A percentile compares a stretch with the other conserved stretches of the same genome.
Evolutionary conservation across 2,113 vertebrate species (phyloP).

Genomic region (Forbesichthys papilliferus): DNA sequence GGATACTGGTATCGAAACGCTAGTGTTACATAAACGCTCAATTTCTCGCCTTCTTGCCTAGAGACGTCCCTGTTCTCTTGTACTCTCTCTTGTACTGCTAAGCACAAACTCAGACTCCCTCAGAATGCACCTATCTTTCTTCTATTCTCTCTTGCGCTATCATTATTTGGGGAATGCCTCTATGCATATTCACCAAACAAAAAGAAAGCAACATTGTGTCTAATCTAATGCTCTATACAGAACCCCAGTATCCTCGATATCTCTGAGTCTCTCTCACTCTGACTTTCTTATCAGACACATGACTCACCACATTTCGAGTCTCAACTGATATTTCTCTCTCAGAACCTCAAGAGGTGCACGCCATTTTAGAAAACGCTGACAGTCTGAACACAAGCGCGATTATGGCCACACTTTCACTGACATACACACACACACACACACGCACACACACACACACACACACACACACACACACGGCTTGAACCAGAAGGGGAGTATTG

Average conservation of each 20-base stretch:
- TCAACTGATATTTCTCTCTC: constrained; percentile 43
- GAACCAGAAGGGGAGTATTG: constrained; percentile 29
- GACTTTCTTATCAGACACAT: constrained; percentile 52
- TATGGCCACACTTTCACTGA: constrained; percentile 21
- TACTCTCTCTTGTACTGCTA: no score
- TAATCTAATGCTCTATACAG: no score
- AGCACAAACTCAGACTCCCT: no score
- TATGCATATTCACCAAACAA: background rate
- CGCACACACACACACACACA: constrained; percentile 22
- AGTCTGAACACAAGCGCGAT: constrained; percentile 27
- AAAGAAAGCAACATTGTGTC: no score
- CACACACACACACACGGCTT: constrained; percentile 15
- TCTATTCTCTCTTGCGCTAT: background rate
- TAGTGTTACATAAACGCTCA: constrained; percentile 23
- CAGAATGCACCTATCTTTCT: background rate
- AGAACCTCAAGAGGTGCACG: constrained; percentile 43
- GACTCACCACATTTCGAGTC: constrained; percentile 63
- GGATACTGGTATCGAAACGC: constrained; percentile 44
- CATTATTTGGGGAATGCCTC: background rate
- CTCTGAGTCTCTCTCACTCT: constrained; percentile 18
- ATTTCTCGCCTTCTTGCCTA: constrained; percentile 12
- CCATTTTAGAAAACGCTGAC: constrained; percentile 50
- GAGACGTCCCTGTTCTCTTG: background rate
- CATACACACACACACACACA: constrained; percentile 18
- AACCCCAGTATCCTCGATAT: background rate